Conservation (phyloP, 2,113 vertebrate species). For the Oceanites oceanicus region DNA sequence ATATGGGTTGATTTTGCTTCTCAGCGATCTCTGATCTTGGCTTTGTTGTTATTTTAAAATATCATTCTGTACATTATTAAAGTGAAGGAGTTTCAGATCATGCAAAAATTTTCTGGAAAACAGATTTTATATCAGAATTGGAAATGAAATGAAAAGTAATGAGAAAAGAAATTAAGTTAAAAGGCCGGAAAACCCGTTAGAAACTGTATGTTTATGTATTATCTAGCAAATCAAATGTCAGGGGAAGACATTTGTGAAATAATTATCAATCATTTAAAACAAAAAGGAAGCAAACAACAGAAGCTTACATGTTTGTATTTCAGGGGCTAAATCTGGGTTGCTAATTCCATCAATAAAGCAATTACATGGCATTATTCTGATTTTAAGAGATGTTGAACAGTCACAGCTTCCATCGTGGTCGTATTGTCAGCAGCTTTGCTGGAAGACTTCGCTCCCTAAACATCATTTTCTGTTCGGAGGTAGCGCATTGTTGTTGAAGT, state of each 20-base stretch:
- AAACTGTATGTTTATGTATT: constrained; percentile 52
- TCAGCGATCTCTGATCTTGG: background rate
- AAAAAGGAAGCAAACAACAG: constrained; percentile 28
- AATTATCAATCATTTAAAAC: constrained; percentile 54
- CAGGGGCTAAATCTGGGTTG: background rate
- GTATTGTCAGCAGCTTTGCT: background rate
- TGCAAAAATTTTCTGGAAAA: constrained; percentile 5
- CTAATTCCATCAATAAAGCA: background rate
- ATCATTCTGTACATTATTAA: background rate
- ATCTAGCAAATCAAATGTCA: constrained; percentile 54
- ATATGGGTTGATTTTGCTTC: background rate
- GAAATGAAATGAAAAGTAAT: constrained; percentile 53
- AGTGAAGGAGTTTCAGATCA: background rate
- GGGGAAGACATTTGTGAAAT: constrained; percentile 44
- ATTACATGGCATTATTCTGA: background rate
- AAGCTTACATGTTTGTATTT: constrained; percentile 1
- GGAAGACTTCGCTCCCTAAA: background rate
- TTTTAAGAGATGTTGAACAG: background rate
- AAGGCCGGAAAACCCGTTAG: constrained; percentile 49
- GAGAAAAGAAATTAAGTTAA: constrained; percentile 56
- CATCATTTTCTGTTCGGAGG: background rate
- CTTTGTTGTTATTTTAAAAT: constrained; percentile 2
- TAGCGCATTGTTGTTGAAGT: background rate
- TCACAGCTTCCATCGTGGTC: background rate
- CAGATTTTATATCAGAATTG: constrained; percentile 15